Percentiles rank a stretch among this genome's conserved stretches.
Conservation (phyloP, 2,113 vertebrate genomes). For the Cephalopholis sonnerati region DNA sequence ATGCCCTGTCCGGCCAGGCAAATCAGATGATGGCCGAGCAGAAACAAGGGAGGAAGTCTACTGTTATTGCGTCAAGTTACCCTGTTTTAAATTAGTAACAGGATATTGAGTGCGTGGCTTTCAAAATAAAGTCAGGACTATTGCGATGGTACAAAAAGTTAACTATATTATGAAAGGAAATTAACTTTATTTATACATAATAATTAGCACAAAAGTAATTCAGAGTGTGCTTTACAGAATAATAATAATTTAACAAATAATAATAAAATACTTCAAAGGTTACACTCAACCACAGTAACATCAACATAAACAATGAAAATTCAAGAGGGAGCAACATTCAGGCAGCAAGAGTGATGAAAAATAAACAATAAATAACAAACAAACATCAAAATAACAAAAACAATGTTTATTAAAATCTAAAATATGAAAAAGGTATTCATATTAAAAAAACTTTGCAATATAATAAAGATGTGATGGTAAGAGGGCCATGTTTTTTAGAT, state of each 20-base stretch:
- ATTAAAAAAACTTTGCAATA: too few species aligned
- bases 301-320: not conserved
- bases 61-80: not conserved
- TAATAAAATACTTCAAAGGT: not conserved
- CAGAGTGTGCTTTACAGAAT: not conserved
- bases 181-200: not conserved
- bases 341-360: not conserved
- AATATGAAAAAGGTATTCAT: not conserved
- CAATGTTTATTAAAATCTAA: not conserved
- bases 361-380: not conserved
- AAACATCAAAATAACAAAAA: not conserved
- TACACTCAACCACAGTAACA: not conserved
- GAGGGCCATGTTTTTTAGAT: too few species aligned
- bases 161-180: not conserved
- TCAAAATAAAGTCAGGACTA: slow-evolving; percentile 40
- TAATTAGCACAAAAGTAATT: not conserved
- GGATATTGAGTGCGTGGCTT: not conserved
- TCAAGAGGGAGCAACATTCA: not conserved
- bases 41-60: not conserved
- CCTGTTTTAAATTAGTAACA: fast-evolving
- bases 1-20: slow-evolving; percentile 17
- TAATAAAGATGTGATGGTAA: too few species aligned
- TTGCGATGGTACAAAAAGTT: not conserved
- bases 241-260: not conserved
- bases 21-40: slow-evolving; percentile 47